Base-by-base conservation (phyloP, 2,113 vertebrate genomes). In the Haliaeetus leucogaster region DNA sequence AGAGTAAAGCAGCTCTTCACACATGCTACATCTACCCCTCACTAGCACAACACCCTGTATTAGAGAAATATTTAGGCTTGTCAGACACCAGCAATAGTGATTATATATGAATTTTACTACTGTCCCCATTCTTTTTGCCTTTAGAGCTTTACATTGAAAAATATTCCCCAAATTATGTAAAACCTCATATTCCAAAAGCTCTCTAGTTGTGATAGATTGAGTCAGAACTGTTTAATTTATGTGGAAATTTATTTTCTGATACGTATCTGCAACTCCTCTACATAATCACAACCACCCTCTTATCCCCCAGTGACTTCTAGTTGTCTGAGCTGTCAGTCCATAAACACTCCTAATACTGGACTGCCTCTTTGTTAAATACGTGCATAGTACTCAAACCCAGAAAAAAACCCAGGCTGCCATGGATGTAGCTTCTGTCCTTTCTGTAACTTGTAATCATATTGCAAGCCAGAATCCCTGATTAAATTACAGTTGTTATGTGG, bases 381-480 rank as follows among this genome's bases (percentile, higher is more conserved):
- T 50, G 29, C 53, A 36, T 15, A 70, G 59, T 26, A 52, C 63
- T 62, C 48, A 83, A 88, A 70, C 32, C 27, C 48, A 79, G 59
- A 23, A 83, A 86, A 92, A 92, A 89, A 2, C 5, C 27, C 8
- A 5, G 56, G 14, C 68, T 91, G 56, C 61, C 43, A 26, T 18
- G 36, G 59, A 78, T 30, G n/a, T 65, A 74, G 55, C 76, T 86
- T 88, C 71, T 95, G 34, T 85, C 89, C 76, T 67, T 92, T 94
- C 76, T 91, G 56, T 63, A 82, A 93, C 86, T 95, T 92, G 68
- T 65, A 95, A 93, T 92, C 55, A 71, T 47, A 34, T 9, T 56
- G 58, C n/a, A 89, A 71, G 68, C 47, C 82, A 95, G 72, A 90
- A 92, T 88, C 56, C n/a, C 82, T 81, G 65, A 86, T 89, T 83